Evolutionary conservation across 1,140 invertebrate genomes (phyloP).

Genomic region (Orius laevigatus): DNA sequence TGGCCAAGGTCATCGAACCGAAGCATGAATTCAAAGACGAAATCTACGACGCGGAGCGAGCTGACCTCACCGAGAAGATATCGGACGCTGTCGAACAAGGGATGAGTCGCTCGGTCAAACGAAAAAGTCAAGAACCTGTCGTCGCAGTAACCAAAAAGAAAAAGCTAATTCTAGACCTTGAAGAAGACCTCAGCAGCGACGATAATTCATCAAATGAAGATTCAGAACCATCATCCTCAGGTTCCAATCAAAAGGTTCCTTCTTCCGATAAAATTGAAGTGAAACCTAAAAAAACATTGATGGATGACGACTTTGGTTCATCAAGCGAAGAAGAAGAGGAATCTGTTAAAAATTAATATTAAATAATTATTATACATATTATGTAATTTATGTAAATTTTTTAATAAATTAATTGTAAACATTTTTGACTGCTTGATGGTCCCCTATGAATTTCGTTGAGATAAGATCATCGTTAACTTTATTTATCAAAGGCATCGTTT

Average conservation of each 20-base stretch:
- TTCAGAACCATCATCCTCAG: not conserved
- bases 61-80: slow-evolving; percentile 57
- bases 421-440: not conserved
- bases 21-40: slow-evolving; percentile 70
- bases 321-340: not conserved
- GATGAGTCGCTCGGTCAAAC: slow-evolving; percentile 23
- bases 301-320: slow-evolving; percentile 8
- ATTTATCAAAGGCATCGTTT: no score
- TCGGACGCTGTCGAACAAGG: slow-evolving; percentile 68
- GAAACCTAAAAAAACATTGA: slow-evolving; percentile 2
- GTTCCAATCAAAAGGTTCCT: not conserved
- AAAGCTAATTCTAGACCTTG: slow-evolving; percentile 11
- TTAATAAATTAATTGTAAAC: slow-evolving; percentile 2
- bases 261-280: not conserved
- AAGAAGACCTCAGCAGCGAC: slow-evolving; percentile 9
- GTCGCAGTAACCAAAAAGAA: slow-evolving; percentile 8
- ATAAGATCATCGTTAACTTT: no score
- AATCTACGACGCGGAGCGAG: slow-evolving; percentile 57
- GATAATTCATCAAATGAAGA: slow-evolving; percentile 7
- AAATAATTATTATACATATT: not conserved
- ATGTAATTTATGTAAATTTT: not conserved
- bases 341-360: not conserved
- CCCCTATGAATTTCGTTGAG: no score
- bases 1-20: slow-evolving; percentile 42
- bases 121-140: slow-evolving; percentile 3